Percentiles rank a stretch among this genome's conserved stretches.
Evolutionary conservation across 1,140 invertebrate genomes (phyloP).

Genomic region (Megalopta genalis): DNA sequence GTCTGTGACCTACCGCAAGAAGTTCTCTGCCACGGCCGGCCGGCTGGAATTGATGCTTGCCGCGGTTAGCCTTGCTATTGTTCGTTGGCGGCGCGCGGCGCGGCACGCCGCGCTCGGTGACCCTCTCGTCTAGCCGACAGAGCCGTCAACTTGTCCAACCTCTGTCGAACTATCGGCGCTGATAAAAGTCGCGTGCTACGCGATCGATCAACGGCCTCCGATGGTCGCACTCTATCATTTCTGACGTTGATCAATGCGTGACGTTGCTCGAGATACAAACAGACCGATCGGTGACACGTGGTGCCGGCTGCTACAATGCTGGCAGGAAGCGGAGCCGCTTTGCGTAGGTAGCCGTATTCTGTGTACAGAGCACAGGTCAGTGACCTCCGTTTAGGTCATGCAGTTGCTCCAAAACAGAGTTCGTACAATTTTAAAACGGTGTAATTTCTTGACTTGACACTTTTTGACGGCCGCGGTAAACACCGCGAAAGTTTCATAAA

Average conservation of each 20-base stretch:
- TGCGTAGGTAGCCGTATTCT: too few species aligned
- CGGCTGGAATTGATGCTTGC: constrained; percentile 51
- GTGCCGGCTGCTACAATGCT: too few species aligned
- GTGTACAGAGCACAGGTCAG: too few species aligned
- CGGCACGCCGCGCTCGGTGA: constrained; percentile 5
- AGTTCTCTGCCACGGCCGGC: constrained; percentile 70
- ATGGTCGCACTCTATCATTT: background rate
- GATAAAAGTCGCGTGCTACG: constrained; percentile 44
- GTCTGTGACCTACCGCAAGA: constrained; percentile 64
- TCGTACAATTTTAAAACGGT: too few species aligned
- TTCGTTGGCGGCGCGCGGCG: constrained; percentile 45
- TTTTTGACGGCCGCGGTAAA: too few species aligned
- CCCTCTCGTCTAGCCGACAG: constrained; percentile 1
- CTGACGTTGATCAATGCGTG: background rate
- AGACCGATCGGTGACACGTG: background rate
- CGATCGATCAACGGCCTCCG: background rate
- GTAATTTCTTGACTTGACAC: too few species aligned
- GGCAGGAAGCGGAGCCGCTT: too few species aligned
- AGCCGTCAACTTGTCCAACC: constrained; percentile 6
- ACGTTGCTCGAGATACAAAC: background rate
- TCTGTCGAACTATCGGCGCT: constrained; percentile 12
- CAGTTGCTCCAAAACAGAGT: too few species aligned
- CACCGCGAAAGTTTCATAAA: too few species aligned
- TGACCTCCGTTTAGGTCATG: too few species aligned
- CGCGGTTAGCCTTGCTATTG: constrained; percentile 68